Conservation (phyloP, 2,797 vertebrate genomes). For the Catharus ustulatus region DNA sequence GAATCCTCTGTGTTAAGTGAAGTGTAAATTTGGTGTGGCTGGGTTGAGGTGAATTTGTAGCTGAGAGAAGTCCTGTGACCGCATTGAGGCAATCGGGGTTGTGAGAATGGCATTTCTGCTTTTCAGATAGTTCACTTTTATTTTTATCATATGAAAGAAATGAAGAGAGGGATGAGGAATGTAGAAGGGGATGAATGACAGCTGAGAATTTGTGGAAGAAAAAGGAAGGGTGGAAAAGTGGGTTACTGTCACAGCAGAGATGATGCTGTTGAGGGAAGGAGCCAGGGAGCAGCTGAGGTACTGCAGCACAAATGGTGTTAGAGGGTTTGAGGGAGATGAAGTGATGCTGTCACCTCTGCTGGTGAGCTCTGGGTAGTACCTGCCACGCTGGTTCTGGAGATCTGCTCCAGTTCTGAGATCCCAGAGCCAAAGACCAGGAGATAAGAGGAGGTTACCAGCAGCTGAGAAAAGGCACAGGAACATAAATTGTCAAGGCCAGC, state of each 20-base stretch:
- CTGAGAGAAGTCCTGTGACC: not conserved
- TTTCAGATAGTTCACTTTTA: not conserved
- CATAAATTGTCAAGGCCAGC: not conserved
- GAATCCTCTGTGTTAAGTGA: not conserved
- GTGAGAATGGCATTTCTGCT: not conserved
- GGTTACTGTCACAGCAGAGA: not conserved
- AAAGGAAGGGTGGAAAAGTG: not conserved
- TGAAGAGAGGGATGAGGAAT: not conserved
- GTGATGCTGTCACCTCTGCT: not conserved
- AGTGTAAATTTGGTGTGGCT: not conserved
- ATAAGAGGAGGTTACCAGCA: not conserved
- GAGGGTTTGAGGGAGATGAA: not conserved
- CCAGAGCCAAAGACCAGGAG: not conserved
- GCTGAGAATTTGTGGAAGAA: not conserved
- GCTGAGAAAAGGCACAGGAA: not conserved
- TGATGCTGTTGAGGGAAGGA: not conserved
- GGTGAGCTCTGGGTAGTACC: not conserved
- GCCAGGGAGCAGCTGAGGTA: not conserved
- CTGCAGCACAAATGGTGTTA: rapidly evolving
- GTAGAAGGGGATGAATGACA: not conserved
- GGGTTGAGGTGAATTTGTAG: not conserved
- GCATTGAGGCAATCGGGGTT: not conserved
- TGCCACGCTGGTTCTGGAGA: rapidly evolving
- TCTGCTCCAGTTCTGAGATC: not conserved
- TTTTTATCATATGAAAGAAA: not conserved